Base-by-base conservation (phyloP, 2,113 vertebrate species). In the Salminus brasiliensis region DNA sequence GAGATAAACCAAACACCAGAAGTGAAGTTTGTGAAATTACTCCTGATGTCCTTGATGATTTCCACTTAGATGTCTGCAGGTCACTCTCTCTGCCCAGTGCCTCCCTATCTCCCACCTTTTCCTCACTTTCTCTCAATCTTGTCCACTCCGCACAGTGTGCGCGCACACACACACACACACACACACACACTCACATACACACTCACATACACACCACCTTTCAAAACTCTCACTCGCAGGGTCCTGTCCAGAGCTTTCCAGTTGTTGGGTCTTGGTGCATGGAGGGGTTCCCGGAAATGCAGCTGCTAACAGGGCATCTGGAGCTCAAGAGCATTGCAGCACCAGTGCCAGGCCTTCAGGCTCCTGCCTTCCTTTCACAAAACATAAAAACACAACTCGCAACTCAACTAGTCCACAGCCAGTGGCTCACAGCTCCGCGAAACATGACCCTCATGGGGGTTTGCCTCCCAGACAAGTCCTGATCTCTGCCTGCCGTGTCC, bases 381-480 rank as follows among this genome's bases (percentile, higher is more conserved):
- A 77, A 72, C 23, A 73, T 75, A 79, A 81, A 82, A 81, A 66
- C 79, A 78, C 75, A 90, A 88, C 90, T 93, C 93, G 88, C 76
- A 91, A 15, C 45, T 72, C 59, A 36, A 66, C 78, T 55, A 92
- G 92, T 92, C 91, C 88, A 89, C 87, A 85, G 91, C 71, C 88
- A 92, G 89, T 92, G 92, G 91, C 91, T 95, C 89, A 88, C 93
- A 90, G 87, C 82, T 87, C 87, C 90, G 87, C 91, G 95, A 96
- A 96, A 96, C 91, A 95, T 92, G 93, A 95, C 93, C 94, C 96
- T 90, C 86, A 91, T 86, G 85, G 84, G 93, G 91, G 88, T 93
- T 92, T 92, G 90, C 92, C 93, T 93, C 92, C 91, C 83, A 87
- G 92, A 91, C 90, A 91, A 78, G 84, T 81, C 71, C 81, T 53